Evolutionary conservation across 2,113 vertebrate species (phyloP), one percentile per base, ranked within the genome.

Genomic region (Beaufortia kweichowensis): DNA sequence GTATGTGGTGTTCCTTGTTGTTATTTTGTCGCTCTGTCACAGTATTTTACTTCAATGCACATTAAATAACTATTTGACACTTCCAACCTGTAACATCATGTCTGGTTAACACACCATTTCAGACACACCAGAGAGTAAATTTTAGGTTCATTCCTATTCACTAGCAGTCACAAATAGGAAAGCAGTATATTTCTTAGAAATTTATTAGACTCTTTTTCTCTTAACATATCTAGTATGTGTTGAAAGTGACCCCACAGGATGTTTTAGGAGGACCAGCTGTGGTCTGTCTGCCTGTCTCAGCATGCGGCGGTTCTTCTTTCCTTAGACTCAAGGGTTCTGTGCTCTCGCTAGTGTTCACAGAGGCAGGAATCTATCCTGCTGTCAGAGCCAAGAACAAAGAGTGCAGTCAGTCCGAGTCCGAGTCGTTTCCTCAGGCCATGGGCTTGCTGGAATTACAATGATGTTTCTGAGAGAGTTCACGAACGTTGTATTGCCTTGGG

Each of bases 231-330:
- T 55, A 24, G 19, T 10, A 29, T 67, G 14, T 59, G 59, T 57
- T 76, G 33, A 66, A 56, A 41, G n/a, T 56, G 61, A 56, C 75
- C 64, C 43, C 50, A 26, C 60, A 65, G 61, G 43, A 24, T 31
- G 61, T 15, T 53, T 48, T 50, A 66, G 23, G 5, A 55, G 29
- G 29, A 2, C 48, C 29, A 24, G 48, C 48, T 53, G 48, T 53
- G 19, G 48, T 21, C 48, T 53, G 19, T 8, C 15, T 53, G 48
- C 48, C 48, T 53, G 48, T 8, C 48, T 53, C 48, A 53, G n/a
- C 48, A 21, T 53, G 48, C n/a, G n/a, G 19, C 9, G 4, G n/a
- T n/a, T 6, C 6, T 21, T 53, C 48, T 53, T 53, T n/a, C n/a
- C 48, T 21, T n/a, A 11, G 41, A 53, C 48, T 53, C 17, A 8